Conservation (phyloP, 2,888 invertebrate genomes). For the Saturnia japonica region DNA sequence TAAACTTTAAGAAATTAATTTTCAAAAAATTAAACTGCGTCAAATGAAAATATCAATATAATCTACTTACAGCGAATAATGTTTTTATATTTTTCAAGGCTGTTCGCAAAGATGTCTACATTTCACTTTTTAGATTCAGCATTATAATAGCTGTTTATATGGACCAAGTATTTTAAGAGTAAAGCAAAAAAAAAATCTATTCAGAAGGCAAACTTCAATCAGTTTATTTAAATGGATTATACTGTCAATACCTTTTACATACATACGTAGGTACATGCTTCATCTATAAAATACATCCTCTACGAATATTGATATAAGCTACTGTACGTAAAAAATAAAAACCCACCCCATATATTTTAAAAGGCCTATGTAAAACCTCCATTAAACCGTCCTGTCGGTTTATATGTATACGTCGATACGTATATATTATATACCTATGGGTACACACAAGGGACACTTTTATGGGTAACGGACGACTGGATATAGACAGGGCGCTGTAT, state of each 20-base stretch:
- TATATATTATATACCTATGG: background rate
- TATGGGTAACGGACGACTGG: conserved; percentile 11
- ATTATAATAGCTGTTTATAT: too few species aligned
- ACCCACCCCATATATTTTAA: background rate
- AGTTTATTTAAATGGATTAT: background rate
- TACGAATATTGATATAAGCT: background rate
- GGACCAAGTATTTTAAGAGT: too few species aligned
- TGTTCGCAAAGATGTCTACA: too few species aligned
- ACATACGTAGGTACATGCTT: background rate
- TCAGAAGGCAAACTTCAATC: too few species aligned
- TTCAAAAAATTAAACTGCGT: too few species aligned
- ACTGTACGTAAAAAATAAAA: background rate
- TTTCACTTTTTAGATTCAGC: too few species aligned
- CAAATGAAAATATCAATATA: too few species aligned
- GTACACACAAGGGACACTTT: conserved; percentile 13
- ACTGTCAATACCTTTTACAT: background rate
- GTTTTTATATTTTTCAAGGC: too few species aligned
- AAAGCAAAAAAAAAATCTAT: too few species aligned
- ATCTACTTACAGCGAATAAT: too few species aligned
- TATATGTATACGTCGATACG: background rate
- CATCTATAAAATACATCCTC: background rate
- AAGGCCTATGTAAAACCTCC: conserved; percentile 7
- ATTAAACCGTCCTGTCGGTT: conserved; percentile 10
- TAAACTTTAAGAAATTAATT: too few species aligned
- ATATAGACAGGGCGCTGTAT: conserved; percentile 1